A percentile compares a stretch with the other conserved stretches of the same genome.
These are phyloP conservation scores for Esox masquinongy DNA, from an alignment of 2,797 vertebrate species.

Conservation along the genomic window DNA sequence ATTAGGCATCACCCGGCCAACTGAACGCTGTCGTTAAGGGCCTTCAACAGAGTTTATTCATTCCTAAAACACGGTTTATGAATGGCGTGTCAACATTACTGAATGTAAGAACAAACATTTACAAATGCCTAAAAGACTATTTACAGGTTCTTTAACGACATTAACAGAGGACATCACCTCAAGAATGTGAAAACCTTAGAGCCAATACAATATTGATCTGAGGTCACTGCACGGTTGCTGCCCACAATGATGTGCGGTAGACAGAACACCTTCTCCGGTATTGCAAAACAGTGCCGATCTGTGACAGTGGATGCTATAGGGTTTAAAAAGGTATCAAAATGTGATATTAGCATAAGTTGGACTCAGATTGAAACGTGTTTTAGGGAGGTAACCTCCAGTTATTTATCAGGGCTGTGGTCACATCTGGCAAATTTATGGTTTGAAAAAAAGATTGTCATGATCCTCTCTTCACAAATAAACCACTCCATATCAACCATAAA, in stretches of 20 bases:
- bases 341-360: background rate
- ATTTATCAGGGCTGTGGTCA: conserved; percentile 54
- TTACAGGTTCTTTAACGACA: no score
- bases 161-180: background rate
- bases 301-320: background rate
- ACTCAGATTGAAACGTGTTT: conserved; percentile 57
- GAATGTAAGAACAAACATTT: no score
- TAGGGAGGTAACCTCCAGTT: conserved; percentile 52
- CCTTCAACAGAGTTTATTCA: no score
- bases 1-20: no score
- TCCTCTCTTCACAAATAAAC: conserved; percentile 47
- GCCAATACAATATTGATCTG: background rate
- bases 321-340: background rate
- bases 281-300: background rate
- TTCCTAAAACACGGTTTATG: no score
- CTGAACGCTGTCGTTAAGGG: no score
- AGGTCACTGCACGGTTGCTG: background rate
- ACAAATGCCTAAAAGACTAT: no score
- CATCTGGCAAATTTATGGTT: conserved; percentile 67
- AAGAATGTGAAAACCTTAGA: background rate
- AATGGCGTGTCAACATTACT: no score
- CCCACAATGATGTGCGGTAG: background rate
- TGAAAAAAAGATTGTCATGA: conserved; percentile 58
- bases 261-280: background rate
- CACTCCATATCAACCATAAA: conserved; percentile 36